Percentiles rank a stretch among this genome's conserved stretches.
These are phyloP conservation scores for Tragelaphus strepsiceros DNA, from an alignment of 2,113 vertebrate species.

Conservation along the genomic window DNA sequence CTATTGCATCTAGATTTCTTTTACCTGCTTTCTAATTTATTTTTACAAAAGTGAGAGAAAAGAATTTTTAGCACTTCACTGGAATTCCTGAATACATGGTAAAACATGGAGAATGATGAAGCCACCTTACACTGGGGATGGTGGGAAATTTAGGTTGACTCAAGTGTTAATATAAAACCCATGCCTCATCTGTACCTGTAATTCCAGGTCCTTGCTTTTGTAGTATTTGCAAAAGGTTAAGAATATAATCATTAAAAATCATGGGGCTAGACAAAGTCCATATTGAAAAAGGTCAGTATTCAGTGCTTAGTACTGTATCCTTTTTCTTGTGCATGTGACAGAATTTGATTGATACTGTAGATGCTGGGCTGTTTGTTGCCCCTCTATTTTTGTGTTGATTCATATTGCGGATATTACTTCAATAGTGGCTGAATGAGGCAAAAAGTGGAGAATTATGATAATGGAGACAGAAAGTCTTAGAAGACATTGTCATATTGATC, in stretches of 20 bases:
- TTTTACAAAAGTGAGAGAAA: slow-evolving; percentile 3
- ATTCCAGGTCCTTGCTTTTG: not conserved
- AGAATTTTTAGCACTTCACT: not conserved
- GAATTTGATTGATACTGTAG: not conserved
- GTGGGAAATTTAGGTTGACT: not conserved
- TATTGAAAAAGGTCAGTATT: not conserved
- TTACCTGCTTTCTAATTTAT: not conserved
- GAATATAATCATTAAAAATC: not conserved
- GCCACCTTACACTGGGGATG: not conserved
- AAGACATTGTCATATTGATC: not conserved
- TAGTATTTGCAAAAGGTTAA: not conserved
- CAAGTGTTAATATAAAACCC: not conserved
- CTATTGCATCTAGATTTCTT: not conserved
- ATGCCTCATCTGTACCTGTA: not conserved
- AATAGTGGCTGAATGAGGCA: not conserved
- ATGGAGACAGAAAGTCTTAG: not conserved
- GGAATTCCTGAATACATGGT: not conserved
- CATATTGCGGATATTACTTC: not conserved
- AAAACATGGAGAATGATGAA: not conserved
- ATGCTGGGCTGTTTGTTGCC: no score
- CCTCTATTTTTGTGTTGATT: not conserved
- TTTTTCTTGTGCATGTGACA: not conserved
- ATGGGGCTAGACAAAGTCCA: not conserved
- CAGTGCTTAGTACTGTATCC: not conserved
- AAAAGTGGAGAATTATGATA: not conserved